phyloP scores from a whole-genome alignment of 2,888 invertebrate genomes.

The Troides oblongomaculatus region DNA sequence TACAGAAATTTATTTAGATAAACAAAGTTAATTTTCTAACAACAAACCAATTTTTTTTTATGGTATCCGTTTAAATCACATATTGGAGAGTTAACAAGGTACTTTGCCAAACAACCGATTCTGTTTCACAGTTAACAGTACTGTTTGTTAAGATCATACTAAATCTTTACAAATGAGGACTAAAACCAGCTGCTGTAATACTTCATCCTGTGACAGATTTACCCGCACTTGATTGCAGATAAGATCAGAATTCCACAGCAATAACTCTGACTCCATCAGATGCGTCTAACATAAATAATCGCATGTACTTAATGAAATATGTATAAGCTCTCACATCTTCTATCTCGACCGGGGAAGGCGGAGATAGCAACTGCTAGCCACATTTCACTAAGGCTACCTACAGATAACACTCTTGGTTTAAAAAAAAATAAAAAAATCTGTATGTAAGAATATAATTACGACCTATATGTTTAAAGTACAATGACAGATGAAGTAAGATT shows the following conservation, averaged over 20 bases:
- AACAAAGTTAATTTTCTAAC: too few relatives aligned
- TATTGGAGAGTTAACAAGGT: too few relatives aligned
- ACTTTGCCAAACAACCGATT: too few relatives aligned
- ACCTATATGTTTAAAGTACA: too few relatives aligned
- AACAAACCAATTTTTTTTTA: too few relatives aligned
- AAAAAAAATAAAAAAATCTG: not conserved
- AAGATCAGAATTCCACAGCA: conserved; percentile 22
- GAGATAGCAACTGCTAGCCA: not conserved
- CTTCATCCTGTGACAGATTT: conserved; percentile 29
- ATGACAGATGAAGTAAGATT: too few relatives aligned
- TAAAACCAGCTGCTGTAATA: conserved; percentile 9
- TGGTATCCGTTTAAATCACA: too few relatives aligned
- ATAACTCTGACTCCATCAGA: conserved; percentile 26
- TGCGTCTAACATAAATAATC: conserved; percentile 25
- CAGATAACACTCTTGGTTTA: too few relatives aligned
- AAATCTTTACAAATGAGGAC: conserved; percentile 17
- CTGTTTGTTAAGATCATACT: not conserved
- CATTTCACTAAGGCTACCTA: too few relatives aligned
- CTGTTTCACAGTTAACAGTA: not conserved
- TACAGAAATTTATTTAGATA: too few relatives aligned
- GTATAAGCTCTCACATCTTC: not conserved
- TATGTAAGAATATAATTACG: not conserved
- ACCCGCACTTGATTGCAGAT: conserved; percentile 30
- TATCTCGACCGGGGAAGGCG: not conserved
- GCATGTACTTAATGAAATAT: conserved; percentile 11